A percentile compares a stretch with the other conserved stretches of the same genome.
Conservation (phyloP, 2,797 vertebrate genomes). For the Neosilurus hyrtlii region DNA sequence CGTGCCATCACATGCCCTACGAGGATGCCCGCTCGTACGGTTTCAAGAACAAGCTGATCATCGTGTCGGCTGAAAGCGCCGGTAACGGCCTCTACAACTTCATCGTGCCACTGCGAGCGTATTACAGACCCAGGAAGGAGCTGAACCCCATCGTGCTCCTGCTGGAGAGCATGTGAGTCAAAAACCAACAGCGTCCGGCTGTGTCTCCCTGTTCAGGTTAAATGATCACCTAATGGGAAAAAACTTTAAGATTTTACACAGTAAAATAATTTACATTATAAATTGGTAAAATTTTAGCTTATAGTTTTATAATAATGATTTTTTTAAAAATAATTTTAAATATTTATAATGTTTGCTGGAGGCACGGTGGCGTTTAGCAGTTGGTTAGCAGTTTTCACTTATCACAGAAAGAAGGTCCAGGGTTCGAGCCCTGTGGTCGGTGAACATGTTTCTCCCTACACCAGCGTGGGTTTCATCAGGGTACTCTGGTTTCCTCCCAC, state of each 20-base stretch:
- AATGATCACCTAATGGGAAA: background rate
- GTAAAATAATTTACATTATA: background rate
- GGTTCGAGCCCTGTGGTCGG: too few relatives aligned
- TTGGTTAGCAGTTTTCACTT: too few relatives aligned
- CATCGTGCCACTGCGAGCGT: constrained; percentile 80
- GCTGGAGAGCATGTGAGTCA: constrained; percentile 78
- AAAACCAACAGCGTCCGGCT: background rate
- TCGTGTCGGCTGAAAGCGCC: constrained; percentile 80
- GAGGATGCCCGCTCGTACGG: constrained; percentile 81
- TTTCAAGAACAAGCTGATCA: constrained; percentile 83
- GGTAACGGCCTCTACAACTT: constrained; percentile 86
- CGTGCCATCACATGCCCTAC: constrained; percentile 78
- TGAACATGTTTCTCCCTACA: too few relatives aligned
- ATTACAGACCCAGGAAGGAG: constrained; percentile 81
- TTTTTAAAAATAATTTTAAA: background rate
- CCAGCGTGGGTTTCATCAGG: too few relatives aligned
- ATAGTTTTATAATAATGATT: background rate
- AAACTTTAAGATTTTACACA: background rate
- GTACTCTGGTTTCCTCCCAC: too few relatives aligned
- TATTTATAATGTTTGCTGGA: background rate
- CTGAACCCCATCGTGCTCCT: constrained; percentile 82
- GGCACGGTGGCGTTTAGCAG: too few relatives aligned
- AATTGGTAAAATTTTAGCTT: background rate
- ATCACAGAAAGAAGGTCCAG: too few relatives aligned
- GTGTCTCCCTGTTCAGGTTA: background rate